phyloP scores from a whole-genome alignment of 2,797 vertebrate species.

The Chrosomus eos region DNA sequence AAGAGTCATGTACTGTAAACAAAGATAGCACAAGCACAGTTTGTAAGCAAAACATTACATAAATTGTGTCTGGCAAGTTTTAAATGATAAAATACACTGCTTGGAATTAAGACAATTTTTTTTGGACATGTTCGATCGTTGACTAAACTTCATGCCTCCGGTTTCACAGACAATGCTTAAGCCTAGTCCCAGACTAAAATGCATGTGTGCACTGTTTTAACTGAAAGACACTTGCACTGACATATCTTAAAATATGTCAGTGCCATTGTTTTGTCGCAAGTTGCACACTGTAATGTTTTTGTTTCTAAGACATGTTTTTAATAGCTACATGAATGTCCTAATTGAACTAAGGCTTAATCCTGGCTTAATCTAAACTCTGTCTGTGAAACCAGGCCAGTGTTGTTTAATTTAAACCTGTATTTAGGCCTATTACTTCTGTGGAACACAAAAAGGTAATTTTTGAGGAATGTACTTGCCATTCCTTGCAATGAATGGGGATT shows the following conservation, averaged over 20 bases:
- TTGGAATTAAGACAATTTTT: neutral
- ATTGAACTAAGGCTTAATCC: neutral
- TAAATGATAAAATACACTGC: neutral
- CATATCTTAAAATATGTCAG: no score
- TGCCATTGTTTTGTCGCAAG: no score
- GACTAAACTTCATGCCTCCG: no score
- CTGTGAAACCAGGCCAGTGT: neutral
- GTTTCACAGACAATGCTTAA: neutral
- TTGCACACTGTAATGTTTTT: no score
- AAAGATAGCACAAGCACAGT: neutral
- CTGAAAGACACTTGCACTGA: neutral
- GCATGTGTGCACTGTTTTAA: neutral
- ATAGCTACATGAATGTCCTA: no score
- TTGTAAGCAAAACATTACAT: constrained; percentile 1
- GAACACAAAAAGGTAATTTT: neutral
- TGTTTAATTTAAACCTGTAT: neutral
- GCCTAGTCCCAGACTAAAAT: no score
- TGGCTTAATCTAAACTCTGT: neutral
- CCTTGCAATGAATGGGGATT: neutral
- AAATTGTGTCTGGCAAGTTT: neutral
- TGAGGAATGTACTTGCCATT: neutral
- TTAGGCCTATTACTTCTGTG: neutral
- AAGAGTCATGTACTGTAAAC: constrained; percentile 9
- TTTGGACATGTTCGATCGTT: neutral
- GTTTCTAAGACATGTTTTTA: no score